These are phyloP conservation scores for Poeciliopsis prolifica DNA, from an alignment of 2,113 vertebrate genomes.

Conservation along the genomic window DNA sequence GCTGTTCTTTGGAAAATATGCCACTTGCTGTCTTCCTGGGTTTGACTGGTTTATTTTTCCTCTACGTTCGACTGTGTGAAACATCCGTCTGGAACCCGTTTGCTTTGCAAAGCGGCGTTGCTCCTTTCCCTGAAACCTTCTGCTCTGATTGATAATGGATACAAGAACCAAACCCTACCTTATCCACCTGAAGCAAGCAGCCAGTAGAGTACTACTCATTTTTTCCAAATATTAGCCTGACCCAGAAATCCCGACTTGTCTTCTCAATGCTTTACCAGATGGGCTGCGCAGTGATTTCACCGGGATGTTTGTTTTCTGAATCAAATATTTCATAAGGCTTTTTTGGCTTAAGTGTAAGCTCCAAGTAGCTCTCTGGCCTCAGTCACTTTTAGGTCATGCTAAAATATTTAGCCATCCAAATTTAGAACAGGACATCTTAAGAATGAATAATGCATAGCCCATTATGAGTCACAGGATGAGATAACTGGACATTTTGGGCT, in stretches of 20 bases:
- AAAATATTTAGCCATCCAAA: constrained; percentile 53
- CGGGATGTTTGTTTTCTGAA: constrained; percentile 56
- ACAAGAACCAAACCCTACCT: constrained; percentile 16
- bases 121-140: constrained; percentile 66
- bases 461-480: constrained; percentile 22
- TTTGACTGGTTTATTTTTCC: constrained; percentile 31
- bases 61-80: constrained; percentile 17
- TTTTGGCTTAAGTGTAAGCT: constrained; percentile 34
- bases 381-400: constrained; percentile 48
- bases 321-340: constrained; percentile 51
- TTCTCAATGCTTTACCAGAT: constrained; percentile 64
- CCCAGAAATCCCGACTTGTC: constrained; percentile 75
- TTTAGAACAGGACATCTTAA: constrained; percentile 38
- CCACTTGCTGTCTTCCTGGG: constrained; percentile 39
- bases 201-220: constrained; percentile 66
- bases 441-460: constrained; percentile 21
- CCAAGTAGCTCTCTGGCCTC: constrained; percentile 49
- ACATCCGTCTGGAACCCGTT: constrained; percentile 53
- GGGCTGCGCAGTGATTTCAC: constrained; percentile 46
- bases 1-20: constrained; percentile 60
- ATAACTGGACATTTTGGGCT: constrained; percentile 12
- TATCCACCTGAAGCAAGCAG: constrained; percentile 65
- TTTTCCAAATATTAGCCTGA: constrained; percentile 80
- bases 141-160: constrained; percentile 61
- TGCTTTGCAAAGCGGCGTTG: constrained; percentile 32